Conservation (phyloP, 2,113 vertebrate genomes). For the Crotophaga sulcirostris region DNA sequence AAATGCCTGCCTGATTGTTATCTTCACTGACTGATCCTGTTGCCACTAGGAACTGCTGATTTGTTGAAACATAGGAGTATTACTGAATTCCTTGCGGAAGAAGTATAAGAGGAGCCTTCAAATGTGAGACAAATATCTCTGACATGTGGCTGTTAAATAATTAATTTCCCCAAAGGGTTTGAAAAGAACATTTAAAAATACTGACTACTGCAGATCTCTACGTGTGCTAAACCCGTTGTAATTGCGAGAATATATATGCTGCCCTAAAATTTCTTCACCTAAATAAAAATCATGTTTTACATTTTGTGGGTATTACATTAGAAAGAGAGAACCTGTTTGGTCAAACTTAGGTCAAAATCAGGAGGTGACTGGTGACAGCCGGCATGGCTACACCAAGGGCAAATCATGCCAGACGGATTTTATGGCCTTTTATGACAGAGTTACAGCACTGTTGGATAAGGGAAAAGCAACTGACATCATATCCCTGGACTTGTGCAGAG, state of each 20-base stretch:
- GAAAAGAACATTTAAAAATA: conserved; percentile 26
- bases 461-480: too few species aligned
- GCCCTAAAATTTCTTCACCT: not conserved
- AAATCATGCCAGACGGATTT: too few species aligned
- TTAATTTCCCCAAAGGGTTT: conserved; percentile 30
- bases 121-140: conserved; percentile 18
- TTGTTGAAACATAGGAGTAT: not conserved
- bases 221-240: not conserved
- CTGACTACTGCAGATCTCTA: not conserved
- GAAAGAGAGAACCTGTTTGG: not conserved
- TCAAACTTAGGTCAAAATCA: not conserved
- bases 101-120: conserved; percentile 9
- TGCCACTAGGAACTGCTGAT: not conserved
- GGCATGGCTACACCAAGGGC: too few species aligned
- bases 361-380: too few species aligned
- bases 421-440: too few species aligned
- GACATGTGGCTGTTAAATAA: conserved; percentile 31
- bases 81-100: conserved; percentile 27
- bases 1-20: not conserved
- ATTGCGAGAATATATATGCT: not conserved
- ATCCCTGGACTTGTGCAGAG: too few species aligned
- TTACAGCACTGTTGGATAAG: too few species aligned
- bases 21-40: not conserved
- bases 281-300: not conserved
- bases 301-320: not conserved